Evolutionary conservation across 1,140 invertebrate genomes (phyloP).

Genomic region (Zaprionus ghesquierei): DNA sequence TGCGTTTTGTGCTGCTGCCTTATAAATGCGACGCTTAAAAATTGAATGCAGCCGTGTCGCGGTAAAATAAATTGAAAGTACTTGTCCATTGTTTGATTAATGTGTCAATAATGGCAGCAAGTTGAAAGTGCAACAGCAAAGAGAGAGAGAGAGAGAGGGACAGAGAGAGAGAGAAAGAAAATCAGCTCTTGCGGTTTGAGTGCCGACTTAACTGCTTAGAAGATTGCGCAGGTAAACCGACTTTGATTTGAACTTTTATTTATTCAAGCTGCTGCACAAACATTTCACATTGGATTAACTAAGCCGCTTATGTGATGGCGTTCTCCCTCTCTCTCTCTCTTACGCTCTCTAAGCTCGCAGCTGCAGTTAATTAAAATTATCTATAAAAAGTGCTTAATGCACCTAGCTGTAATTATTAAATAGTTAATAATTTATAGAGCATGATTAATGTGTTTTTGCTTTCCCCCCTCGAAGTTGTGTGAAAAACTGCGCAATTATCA

Average conservation of each 20-base stretch:
- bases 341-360: not conserved
- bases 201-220: not conserved
- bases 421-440: not conserved
- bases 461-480: not conserved
- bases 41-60: slow-evolving; percentile 45
- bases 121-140: slow-evolving; percentile 5
- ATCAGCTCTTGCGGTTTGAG: not conserved
- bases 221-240: not conserved
- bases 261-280: not conserved
- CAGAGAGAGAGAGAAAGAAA: not conserved
- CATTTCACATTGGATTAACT: not conserved
- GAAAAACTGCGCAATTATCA: not conserved
- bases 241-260: not conserved
- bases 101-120: slow-evolving; percentile 73
- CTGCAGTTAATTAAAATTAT: not conserved
- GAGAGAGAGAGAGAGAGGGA: not conserved
- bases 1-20: slow-evolving; percentile 18
- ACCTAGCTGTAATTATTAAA: not conserved
- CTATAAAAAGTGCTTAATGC: not conserved
- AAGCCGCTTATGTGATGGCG: not conserved
- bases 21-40: slow-evolving; percentile 59
- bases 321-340: not conserved
- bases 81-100: slow-evolving; percentile 78
- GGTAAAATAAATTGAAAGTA: slow-evolving; percentile 76
- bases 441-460: not conserved